Percentiles rank a stretch among this genome's conserved stretches.
These are phyloP conservation scores for Drosophila hamatofila DNA, from an alignment of 2,888 invertebrate genomes.

Conservation along the genomic window DNA sequence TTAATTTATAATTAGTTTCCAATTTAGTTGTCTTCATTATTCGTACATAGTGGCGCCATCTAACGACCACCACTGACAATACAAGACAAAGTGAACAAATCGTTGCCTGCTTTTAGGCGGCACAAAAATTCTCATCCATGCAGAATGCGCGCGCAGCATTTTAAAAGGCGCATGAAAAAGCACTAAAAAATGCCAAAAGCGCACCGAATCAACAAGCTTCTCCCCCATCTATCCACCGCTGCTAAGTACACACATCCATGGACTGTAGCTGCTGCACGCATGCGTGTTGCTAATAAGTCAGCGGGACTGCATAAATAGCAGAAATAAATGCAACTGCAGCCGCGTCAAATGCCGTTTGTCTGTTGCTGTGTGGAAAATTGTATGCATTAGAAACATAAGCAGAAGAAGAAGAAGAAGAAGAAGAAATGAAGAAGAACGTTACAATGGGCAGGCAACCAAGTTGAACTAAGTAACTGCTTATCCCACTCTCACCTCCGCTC, in stretches of 20 bases:
- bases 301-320: constrained; percentile 23
- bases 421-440: constrained; percentile 23
- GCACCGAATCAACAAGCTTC: neutral
- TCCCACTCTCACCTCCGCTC: neutral
- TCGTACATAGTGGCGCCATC: constrained; percentile 40
- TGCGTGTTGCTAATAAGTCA: constrained; percentile 67
- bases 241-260: no score
- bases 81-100: neutral
- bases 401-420: constrained; percentile 14
- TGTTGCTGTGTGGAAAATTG: constrained; percentile 47
- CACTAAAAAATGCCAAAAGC: constrained; percentile 37
- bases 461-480: constrained; percentile 69
- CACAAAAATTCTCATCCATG: neutral
- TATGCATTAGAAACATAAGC: constrained; percentile 40
- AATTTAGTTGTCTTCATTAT: neutral
- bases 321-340: constrained; percentile 36
- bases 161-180: constrained; percentile 1
- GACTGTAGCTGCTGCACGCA: constrained; percentile 55
- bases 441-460: constrained; percentile 63
- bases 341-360: constrained; percentile 59
- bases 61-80: neutral
- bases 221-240: neutral
- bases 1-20: neutral
- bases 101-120: constrained; percentile 57
- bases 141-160: constrained; percentile 22